These are phyloP conservation scores for Lepidonotus clava DNA, from an alignment of 2,888 invertebrate genomes.

Conservation along the genomic window DNA sequence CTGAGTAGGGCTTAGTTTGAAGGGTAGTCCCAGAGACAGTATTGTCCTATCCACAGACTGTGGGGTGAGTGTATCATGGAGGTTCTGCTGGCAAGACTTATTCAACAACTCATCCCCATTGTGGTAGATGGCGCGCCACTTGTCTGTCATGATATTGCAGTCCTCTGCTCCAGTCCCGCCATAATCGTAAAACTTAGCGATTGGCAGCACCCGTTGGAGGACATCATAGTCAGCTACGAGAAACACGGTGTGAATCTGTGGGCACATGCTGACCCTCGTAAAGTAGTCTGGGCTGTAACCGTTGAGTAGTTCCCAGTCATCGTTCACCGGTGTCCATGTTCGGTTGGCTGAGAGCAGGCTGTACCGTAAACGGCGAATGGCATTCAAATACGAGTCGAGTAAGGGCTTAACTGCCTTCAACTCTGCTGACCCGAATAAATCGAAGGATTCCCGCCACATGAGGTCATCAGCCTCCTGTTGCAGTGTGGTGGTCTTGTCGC, in stretches of 20 bases:
- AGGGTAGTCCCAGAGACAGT: conserved; percentile 37
- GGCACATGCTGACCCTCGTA: neutral
- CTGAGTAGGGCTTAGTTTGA: neutral
- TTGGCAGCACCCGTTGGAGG: neutral
- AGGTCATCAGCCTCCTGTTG: neutral
- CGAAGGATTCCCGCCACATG: conserved; percentile 17
- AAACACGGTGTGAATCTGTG: conserved; percentile 37
- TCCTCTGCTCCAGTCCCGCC: neutral
- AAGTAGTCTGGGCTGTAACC: conserved; percentile 47
- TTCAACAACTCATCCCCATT: conserved; percentile 53
- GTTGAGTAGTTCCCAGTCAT: neutral
- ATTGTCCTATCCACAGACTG: conserved; percentile 35
- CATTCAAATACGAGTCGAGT: neutral
- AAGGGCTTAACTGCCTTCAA: neutral
- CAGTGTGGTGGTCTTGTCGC: too few species aligned
- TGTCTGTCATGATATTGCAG: neutral
- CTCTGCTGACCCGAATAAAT: conserved; percentile 22
- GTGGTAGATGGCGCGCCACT: conserved; percentile 31
- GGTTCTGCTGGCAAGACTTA: conserved; percentile 21
- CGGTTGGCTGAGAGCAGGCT: conserved; percentile 39
- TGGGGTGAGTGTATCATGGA: neutral
- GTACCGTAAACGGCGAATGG: conserved; percentile 10
- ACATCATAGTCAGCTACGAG: neutral
- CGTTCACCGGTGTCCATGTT: conserved; percentile 29
- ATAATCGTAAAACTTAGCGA: conserved; percentile 17